Evolutionary conservation across 1,140 invertebrate species (phyloP).

Genomic region (Eriosoma lanigerum): DNA sequence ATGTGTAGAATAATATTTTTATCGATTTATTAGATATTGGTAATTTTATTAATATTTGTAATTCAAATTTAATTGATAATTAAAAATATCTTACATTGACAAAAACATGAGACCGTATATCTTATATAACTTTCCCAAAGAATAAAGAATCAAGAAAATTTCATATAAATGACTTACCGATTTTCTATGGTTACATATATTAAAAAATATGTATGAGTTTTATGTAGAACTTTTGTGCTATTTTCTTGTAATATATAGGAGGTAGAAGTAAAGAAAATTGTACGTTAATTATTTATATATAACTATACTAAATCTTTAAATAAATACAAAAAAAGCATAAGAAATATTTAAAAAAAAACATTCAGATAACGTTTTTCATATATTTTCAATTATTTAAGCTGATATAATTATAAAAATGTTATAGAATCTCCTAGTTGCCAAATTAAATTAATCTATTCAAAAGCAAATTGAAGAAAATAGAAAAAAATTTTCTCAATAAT

Average conservation of each 20-base stretch:
- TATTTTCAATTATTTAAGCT: slow-evolving; percentile 20
- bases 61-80: not conserved
- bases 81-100: slow-evolving; percentile 4
- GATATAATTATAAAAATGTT: slow-evolving; percentile 24
- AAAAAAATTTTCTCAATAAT: slow-evolving; percentile 53
- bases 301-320: slow-evolving; percentile 5
- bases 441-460: slow-evolving; percentile 24
- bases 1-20: slow-evolving; percentile 13
- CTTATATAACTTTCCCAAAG: slow-evolving; percentile 21
- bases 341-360: slow-evolving; percentile 44
- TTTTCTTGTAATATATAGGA: slow-evolving; percentile 35
- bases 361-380: slow-evolving; percentile 31
- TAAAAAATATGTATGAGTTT: slow-evolving; percentile 7
- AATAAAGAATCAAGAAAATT: slow-evolving; percentile 23
- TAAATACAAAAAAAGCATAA: slow-evolving; percentile 32
- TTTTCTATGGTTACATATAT: slow-evolving; percentile 44
- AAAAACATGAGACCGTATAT: not conserved
- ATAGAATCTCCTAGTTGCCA: not conserved
- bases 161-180: slow-evolving; percentile 39
- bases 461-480: slow-evolving; percentile 53
- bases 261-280: slow-evolving; percentile 21
- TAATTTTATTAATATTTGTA: slow-evolving; percentile 3
- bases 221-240: slow-evolving; percentile 15
- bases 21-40: slow-evolving; percentile 7
- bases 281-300: slow-evolving; percentile 28